Conservation (phyloP, 1,140 invertebrate species). For the fruit fly (Drosophila melanogaster) region DNA sequence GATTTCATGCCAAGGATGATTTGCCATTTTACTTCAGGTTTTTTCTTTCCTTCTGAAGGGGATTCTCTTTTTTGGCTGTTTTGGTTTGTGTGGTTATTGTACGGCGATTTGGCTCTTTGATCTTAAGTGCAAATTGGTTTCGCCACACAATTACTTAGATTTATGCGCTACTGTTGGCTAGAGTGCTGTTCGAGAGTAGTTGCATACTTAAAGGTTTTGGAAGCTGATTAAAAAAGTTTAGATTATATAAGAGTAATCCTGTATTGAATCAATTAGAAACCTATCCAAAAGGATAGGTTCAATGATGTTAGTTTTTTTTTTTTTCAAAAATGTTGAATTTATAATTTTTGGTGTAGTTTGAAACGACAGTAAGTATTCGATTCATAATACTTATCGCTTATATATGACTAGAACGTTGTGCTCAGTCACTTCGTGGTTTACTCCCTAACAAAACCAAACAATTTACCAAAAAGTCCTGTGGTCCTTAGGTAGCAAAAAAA, state of each 20-base stretch:
- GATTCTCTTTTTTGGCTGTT: constrained; percentile 11
- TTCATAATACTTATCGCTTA: neutral
- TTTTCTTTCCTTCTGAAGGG: constrained; percentile 5
- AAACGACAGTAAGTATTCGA: too few relatives aligned
- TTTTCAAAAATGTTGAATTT: too few relatives aligned
- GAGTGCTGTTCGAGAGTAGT: neutral
- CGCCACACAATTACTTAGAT: constrained; percentile 22
- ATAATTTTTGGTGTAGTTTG: too few relatives aligned
- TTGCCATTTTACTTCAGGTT: constrained; percentile 54
- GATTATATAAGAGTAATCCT: too few relatives aligned
- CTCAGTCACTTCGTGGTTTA: neutral
- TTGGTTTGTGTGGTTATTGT: constrained; percentile 24
- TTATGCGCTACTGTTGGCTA: neutral
- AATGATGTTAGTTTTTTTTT: too few relatives aligned
- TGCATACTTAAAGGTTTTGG: neutral
- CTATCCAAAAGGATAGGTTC: too few relatives aligned
- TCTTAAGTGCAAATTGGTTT: constrained; percentile 72
- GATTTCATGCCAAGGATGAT: constrained; percentile 76
- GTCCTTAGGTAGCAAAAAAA: constrained; percentile 26
- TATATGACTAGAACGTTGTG: neutral
- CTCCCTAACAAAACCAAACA: neutral
- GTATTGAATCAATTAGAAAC: too few relatives aligned
- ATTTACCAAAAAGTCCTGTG: neutral
- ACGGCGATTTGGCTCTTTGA: constrained; percentile 39
- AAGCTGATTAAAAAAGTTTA: neutral